Conservation (phyloP, 2,113 vertebrate species). For the Trematomus loennbergii region DNA sequence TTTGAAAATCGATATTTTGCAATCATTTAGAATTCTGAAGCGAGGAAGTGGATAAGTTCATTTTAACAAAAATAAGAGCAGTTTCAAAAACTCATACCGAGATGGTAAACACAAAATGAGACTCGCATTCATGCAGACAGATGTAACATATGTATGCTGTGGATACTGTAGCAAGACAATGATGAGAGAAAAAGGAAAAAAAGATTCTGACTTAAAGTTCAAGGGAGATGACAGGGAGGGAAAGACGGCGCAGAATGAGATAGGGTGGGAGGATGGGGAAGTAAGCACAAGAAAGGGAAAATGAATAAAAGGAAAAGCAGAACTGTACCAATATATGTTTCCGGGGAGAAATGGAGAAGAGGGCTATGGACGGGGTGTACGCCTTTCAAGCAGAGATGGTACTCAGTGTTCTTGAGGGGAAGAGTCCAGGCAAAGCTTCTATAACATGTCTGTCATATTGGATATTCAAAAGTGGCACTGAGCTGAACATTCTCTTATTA, state of each 20-base stretch:
- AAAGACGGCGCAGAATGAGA: constrained; percentile 18
- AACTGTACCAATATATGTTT: constrained; percentile 45
- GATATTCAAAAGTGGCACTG: constrained; percentile 9
- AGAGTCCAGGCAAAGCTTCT: too few relatives aligned
- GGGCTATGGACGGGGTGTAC: constrained; percentile 50
- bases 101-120: constrained; percentile 17
- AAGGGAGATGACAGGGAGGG: constrained; percentile 25
- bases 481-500: not conserved
- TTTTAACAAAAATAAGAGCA: not conserved
- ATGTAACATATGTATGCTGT: constrained; percentile 42
- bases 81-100: constrained; percentile 7
- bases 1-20: not conserved
- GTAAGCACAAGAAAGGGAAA: constrained; percentile 19
- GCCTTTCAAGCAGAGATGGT: constrained; percentile 16
- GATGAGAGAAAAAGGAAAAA: constrained; percentile 11
- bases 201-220: constrained; percentile 26
- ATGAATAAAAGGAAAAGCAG: constrained; percentile 56
- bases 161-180: constrained; percentile 23
- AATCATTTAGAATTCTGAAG: not conserved
- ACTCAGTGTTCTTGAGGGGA: constrained; percentile 32
- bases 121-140: constrained; percentile 36
- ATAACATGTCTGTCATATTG: constrained; percentile 1
- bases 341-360: constrained; percentile 47
- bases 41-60: not conserved
- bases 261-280: constrained; percentile 13